Percentiles rank a stretch among this genome's conserved stretches.
Evolutionary conservation across 2,113 vertebrate genomes (phyloP).

Genomic region (Cepphus grylle): DNA sequence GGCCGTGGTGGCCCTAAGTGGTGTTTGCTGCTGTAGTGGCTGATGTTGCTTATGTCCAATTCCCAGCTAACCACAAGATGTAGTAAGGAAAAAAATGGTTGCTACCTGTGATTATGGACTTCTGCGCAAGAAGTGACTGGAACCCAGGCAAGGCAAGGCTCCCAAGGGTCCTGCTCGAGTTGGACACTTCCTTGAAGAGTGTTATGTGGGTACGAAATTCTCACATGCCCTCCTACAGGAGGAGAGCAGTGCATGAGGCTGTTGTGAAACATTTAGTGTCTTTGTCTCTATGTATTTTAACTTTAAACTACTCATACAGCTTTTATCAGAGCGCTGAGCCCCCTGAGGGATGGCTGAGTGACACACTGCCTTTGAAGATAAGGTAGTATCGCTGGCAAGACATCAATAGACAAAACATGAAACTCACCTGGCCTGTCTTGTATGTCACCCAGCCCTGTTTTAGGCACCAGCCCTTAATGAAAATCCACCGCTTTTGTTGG

Average conservation of each 20-base stretch:
- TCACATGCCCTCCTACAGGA: not conserved
- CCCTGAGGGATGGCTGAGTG: not conserved
- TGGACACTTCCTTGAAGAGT: not conserved
- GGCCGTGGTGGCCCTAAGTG: accelerated
- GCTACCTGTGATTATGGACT: not conserved
- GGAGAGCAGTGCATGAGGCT: accelerated
- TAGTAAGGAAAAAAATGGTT: not conserved
- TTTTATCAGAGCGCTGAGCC: not conserved
- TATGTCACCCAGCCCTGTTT: not conserved
- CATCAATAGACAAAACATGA: constrained; percentile 61
- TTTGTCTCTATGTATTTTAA: not conserved
- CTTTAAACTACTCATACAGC: not conserved
- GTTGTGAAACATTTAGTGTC: not conserved
- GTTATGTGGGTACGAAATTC: accelerated
- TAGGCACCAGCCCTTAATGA: not conserved
- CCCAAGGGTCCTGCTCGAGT: too few species aligned
- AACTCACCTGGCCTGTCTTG: constrained; percentile 56
- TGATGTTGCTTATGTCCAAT: not conserved
- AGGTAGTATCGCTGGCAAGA: not conserved
- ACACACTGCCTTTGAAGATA: constrained; percentile 19
- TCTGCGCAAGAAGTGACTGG: not conserved
- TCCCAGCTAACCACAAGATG: not conserved
- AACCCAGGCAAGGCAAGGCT: not conserved
- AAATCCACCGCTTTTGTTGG: constrained; percentile 63
- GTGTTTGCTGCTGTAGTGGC: not conserved